phyloP scores from a whole-genome alignment of 2,888 invertebrate species.

The Caradrina clavipalpis region DNA sequence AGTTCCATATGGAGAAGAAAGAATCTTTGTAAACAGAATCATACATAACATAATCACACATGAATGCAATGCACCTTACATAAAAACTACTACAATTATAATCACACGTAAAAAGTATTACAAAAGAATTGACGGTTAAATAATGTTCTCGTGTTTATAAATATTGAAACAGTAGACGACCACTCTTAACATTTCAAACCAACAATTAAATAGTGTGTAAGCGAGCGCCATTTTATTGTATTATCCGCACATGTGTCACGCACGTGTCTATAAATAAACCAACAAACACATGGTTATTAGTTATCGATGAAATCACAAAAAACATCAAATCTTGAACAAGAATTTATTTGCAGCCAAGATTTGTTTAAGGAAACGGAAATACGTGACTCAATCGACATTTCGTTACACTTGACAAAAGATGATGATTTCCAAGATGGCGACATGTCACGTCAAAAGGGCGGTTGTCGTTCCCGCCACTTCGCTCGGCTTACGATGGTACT shows the following conservation, averaged over 20 bases:
- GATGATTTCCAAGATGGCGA: conserved; percentile 82
- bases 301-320: conserved; percentile 52
- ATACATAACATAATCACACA: too few relatives aligned
- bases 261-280: conserved; percentile 12
- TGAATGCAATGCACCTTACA: too few relatives aligned
- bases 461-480: conserved; percentile 74
- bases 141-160: too few relatives aligned
- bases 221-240: conserved; percentile 5
- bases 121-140: too few relatives aligned
- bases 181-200: too few relatives aligned
- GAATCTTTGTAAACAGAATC: too few relatives aligned
- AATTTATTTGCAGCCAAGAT: conserved; percentile 74
- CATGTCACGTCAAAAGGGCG: conserved; percentile 79
- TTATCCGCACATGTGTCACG: conserved; percentile 31
- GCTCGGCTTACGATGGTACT: conserved; percentile 61
- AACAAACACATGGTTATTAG: conserved; percentile 53
- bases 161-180: too few relatives aligned
- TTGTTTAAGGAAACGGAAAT: conserved; percentile 81
- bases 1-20: too few relatives aligned
- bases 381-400: conserved; percentile 84
- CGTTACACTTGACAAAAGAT: conserved; percentile 80
- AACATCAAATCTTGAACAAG: conserved; percentile 60
- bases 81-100: too few relatives aligned
- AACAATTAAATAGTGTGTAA: too few relatives aligned
- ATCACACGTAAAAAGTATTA: too few relatives aligned